Evolutionary conservation across 2,888 invertebrate genomes (phyloP).

Genomic region (Nomada fucata): DNA sequence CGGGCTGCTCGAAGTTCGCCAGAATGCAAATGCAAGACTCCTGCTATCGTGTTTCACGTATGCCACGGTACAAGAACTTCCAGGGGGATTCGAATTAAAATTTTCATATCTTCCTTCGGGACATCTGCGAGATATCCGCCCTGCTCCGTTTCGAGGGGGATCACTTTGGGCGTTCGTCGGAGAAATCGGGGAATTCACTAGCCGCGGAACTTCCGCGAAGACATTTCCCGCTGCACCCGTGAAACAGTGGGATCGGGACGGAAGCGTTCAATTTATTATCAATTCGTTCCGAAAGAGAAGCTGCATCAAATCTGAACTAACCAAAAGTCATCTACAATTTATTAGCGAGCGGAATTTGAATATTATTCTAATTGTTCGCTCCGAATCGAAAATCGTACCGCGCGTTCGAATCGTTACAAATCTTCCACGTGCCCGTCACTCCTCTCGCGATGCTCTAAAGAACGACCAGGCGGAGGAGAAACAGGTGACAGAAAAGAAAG

Average conservation of each 20-base stretch:
- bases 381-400: too few species aligned
- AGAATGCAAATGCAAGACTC: slow-evolving; percentile 47
- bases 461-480: background rate
- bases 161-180: slow-evolving; percentile 6
- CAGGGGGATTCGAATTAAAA: slow-evolving; percentile 51
- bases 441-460: background rate
- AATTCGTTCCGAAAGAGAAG: too few species aligned
- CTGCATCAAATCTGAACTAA: too few species aligned
- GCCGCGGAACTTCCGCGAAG: slow-evolving; percentile 9
- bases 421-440: background rate
- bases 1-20: slow-evolving; percentile 18
- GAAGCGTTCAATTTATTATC: too few species aligned
- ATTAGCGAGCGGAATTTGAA: too few species aligned
- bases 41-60: slow-evolving; percentile 39
- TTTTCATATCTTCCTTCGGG: slow-evolving; percentile 50
- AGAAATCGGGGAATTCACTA: slow-evolving; percentile 40
- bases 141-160: background rate
- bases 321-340: too few species aligned
- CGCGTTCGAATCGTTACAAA: too few species aligned
- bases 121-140: slow-evolving; percentile 41
- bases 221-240: background rate
- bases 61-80: slow-evolving; percentile 42
- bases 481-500: slow-evolving; percentile 18
- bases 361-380: too few species aligned
- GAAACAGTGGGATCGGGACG: background rate